A percentile compares a stretch with the other conserved stretches of the same genome.
These are phyloP conservation scores for Platalea minor DNA, from an alignment of 2,797 vertebrate genomes.

Conservation along the genomic window DNA sequence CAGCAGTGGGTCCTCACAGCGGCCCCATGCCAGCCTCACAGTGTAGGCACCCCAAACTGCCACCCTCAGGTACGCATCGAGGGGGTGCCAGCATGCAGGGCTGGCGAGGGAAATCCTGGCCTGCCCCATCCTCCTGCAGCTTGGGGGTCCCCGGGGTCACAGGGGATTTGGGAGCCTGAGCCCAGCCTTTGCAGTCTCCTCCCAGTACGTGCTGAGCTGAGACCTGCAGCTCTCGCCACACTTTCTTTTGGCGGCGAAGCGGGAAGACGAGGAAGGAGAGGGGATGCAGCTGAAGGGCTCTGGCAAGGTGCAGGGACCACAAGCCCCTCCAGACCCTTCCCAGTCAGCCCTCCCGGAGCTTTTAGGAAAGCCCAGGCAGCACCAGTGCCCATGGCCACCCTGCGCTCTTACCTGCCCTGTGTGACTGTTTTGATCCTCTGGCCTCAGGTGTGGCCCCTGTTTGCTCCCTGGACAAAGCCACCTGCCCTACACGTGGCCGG, in stretches of 20 bases:
- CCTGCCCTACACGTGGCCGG: background rate
- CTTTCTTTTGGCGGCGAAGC: background rate
- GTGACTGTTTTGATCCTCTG: background rate
- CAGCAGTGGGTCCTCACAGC: background rate
- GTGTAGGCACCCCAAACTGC: background rate
- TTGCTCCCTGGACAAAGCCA: background rate
- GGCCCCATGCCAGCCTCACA: background rate
- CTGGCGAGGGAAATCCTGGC: accelerated
- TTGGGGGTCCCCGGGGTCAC: accelerated
- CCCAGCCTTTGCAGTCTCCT: background rate
- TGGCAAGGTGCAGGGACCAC: background rate
- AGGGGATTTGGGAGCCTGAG: background rate
- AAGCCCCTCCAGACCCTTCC: background rate
- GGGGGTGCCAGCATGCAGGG: background rate
- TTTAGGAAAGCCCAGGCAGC: background rate
- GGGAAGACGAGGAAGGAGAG: background rate
- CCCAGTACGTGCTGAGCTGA: background rate
- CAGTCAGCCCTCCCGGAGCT: background rate
- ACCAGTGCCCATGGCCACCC: background rate
- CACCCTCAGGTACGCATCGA: background rate
- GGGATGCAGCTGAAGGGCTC: background rate
- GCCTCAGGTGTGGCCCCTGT: background rate
- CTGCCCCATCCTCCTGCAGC: background rate
- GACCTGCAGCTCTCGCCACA: background rate
- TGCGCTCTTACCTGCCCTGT: background rate